Base-by-base conservation (phyloP, 2,113 vertebrate genomes). In the Gallinago undulata region DNA sequence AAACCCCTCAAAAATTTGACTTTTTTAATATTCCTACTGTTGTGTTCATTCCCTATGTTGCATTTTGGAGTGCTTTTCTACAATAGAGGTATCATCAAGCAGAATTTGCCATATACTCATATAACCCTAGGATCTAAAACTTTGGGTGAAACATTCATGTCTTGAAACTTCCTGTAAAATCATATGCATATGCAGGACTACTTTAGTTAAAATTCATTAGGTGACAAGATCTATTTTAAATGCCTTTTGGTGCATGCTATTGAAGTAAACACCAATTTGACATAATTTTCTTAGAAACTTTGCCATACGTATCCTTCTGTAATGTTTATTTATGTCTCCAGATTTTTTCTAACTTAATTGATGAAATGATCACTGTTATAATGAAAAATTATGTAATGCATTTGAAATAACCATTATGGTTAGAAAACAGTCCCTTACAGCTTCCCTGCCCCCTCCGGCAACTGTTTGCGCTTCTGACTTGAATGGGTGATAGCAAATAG, bases 401-500 rank as follows among this genome's bases (percentile, higher is more conserved):
- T 84, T 83, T 86, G 62, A 64, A 64, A 41, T 64, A 64, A 30
- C 63, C 9, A 15, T 45, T 41, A 41, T 6, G 12, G 11, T 86
- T 92, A 47, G 56, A 75, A 89, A 81, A 39, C n/a, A 89, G 7
- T 4, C 30, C 7, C 8, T 90, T 86, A 39, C 67, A 92, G 13
- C 19, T 82, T 64, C 23, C 51, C 33, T 4, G 6, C 7, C 35
- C 21, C 24, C 33, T 30, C 19, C 0, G 0, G 67, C 43, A 86
- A 82, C 50, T 82, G 14, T 68, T 74, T 64, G 64, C 2, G 1
- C 63, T 78, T 93, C 62, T 94, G 14, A 37, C 68, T 93, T 91
- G 62, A 93, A 74, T 68, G 80, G 60, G 33, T 90, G 59, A 89
- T 80, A 79, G 50, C 81, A 87, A 93, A 91, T 95, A 92, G 85